Evolutionary conservation across 2,113 vertebrate species (phyloP).

Genomic region (Neolamprologus cancellatus): DNA sequence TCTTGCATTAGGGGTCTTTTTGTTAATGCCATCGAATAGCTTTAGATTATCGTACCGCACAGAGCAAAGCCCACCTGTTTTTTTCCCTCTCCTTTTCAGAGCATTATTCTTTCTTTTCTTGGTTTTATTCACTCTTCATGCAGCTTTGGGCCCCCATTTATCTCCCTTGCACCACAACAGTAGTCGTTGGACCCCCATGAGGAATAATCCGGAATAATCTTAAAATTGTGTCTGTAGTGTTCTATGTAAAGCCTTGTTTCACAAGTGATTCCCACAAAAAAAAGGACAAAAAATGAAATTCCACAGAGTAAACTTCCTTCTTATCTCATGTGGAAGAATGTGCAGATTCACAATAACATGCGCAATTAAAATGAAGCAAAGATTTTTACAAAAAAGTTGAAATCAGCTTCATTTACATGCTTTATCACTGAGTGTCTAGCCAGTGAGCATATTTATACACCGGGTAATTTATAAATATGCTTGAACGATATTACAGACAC

Average conservation of each 20-base stretch:
- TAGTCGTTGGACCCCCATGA: fast-evolving
- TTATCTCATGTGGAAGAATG: neutral
- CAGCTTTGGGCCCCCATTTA: neutral
- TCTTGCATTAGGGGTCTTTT: slow-evolving; percentile 57
- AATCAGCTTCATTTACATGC: neutral
- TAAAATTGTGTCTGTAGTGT: neutral
- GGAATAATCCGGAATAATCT: slow-evolving; percentile 24
- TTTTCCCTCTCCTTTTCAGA: neutral
- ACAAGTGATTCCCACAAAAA: neutral
- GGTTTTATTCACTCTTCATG: neutral
- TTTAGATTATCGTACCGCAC: slow-evolving; percentile 51
- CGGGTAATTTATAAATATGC: neutral
- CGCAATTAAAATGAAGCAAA: neutral
- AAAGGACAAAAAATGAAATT: neutral
- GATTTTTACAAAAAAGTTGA: neutral
- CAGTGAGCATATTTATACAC: neutral
- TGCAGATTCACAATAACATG: neutral
- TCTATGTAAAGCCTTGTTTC: neutral
- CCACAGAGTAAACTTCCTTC: neutral
- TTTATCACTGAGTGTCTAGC: neutral
- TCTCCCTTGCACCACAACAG: neutral
- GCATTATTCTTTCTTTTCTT: neutral
- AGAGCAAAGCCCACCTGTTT: slow-evolving; percentile 29
- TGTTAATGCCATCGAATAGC: slow-evolving; percentile 59
- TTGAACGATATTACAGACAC: neutral